These are phyloP conservation scores for Piaya cayana DNA, from an alignment of 2,113 vertebrate genomes.

Conservation along the genomic window DNA sequence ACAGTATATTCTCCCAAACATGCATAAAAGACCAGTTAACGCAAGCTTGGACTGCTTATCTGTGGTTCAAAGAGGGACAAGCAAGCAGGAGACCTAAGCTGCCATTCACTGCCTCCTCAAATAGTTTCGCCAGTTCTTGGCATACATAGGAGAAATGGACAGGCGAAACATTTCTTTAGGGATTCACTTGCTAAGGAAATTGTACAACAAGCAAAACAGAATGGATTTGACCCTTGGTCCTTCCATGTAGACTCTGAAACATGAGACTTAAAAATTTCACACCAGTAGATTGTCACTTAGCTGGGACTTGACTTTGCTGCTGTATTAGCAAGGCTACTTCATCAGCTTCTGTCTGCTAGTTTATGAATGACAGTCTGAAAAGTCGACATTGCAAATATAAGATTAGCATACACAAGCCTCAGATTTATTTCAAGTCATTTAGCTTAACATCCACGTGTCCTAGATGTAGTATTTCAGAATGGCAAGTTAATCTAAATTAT, in stretches of 20 bases:
- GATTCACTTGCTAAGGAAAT: background rate
- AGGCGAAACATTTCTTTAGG: background rate
- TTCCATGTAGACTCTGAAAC: background rate
- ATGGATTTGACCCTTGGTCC: background rate
- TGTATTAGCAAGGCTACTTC: background rate
- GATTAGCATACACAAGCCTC: background rate
- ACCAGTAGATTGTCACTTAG: background rate
- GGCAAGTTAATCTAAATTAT: background rate
- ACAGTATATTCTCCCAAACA: background rate
- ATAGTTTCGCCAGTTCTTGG: background rate
- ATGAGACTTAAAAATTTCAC: background rate
- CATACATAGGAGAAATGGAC: background rate
- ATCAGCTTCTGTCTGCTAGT: background rate
- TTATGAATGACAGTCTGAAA: slow-evolving; percentile 7
- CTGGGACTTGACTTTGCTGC: background rate
- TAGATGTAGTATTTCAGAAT: background rate
- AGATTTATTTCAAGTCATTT: slow-evolving; percentile 10
- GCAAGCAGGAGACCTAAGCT: background rate
- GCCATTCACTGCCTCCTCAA: background rate
- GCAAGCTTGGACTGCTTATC: background rate
- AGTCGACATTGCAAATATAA: background rate
- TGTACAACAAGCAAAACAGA: background rate
- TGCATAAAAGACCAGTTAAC: background rate
- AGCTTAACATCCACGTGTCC: background rate
- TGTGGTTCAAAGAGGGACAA: background rate